phyloP scores from a whole-genome alignment of 2,888 invertebrate species.

The Clunio marinus region DNA sequence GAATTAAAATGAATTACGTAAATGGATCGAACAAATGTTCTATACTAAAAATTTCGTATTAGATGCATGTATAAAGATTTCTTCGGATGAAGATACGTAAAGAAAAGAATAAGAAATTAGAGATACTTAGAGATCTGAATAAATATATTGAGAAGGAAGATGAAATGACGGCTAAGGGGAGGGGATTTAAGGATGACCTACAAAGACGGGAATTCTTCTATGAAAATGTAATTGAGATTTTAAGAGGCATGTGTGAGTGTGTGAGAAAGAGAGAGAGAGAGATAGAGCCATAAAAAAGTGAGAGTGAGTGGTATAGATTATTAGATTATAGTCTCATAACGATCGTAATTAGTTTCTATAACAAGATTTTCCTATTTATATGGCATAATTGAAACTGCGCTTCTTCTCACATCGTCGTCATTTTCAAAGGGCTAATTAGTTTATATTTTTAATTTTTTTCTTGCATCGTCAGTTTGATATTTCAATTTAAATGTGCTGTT shows the following conservation, averaged over 20 bases:
- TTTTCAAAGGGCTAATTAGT: background rate
- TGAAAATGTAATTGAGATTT: background rate
- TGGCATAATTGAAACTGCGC: slow-evolving; percentile 1
- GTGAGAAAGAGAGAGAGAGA: slow-evolving; percentile 1
- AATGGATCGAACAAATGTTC: slow-evolving; percentile 15
- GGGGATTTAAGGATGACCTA: background rate
- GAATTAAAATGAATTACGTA: slow-evolving; percentile 28
- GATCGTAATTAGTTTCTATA: slow-evolving; percentile 27
- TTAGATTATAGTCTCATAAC: slow-evolving; percentile 30
- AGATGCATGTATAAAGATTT: background rate
- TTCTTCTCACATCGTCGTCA: background rate
- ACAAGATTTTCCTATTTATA: slow-evolving; percentile 31
- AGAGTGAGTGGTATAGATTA: slow-evolving; percentile 9
- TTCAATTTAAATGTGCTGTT: slow-evolving; percentile 21
- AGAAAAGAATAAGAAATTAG: too few species aligned
- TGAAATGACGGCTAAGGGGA: too few species aligned
- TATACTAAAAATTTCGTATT: background rate
- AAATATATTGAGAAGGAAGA: too few species aligned
- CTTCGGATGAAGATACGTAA: background rate
- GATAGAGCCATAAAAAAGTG: background rate
- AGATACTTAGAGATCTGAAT: too few species aligned
- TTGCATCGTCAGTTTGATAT: slow-evolving; percentile 9
- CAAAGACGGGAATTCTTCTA: background rate
- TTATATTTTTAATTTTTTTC: background rate
- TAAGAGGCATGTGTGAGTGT: background rate